Evolutionary conservation across 2,797 vertebrate genomes (phyloP).

Genomic region (Chromis chromis): DNA sequence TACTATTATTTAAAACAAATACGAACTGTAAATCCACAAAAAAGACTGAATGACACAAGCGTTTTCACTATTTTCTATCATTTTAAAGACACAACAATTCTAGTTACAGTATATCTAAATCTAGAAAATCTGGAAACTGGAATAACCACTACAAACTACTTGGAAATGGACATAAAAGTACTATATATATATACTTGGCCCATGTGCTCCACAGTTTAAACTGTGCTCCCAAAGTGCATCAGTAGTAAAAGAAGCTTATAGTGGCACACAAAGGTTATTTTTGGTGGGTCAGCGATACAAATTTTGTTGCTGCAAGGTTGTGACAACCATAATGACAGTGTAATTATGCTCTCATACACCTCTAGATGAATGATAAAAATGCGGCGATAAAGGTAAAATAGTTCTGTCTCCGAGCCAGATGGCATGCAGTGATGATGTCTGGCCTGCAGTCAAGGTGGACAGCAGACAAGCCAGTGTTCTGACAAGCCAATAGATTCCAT

Average conservation of each 20-base stretch:
- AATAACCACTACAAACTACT: neutral
- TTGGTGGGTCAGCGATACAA: conserved; percentile 45
- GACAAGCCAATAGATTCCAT: conserved; percentile 68
- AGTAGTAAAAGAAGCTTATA: neutral
- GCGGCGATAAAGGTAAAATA: conserved; percentile 65
- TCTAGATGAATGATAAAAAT: conserved; percentile 68
- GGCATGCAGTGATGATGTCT: conserved; percentile 67
- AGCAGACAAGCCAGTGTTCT: conserved; percentile 50
- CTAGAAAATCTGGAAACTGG: neutral
- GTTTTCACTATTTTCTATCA: too few relatives aligned
- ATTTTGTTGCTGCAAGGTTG: conserved; percentile 54
- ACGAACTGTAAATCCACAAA: neutral
- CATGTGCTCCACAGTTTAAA: neutral
- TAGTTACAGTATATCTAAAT: too few relatives aligned
- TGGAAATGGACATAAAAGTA: neutral
- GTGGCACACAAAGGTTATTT: conserved; percentile 37
- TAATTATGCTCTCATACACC: conserved; percentile 60
- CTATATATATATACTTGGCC: neutral
- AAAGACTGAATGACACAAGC: too few relatives aligned
- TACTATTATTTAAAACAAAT: neutral
- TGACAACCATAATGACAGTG: conserved; percentile 59
- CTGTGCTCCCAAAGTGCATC: neutral
- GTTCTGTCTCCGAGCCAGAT: conserved; percentile 64
- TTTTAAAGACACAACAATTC: too few relatives aligned
- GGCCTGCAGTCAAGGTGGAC: conserved; percentile 73